Percentiles rank a stretch among this genome's conserved stretches.
Evolutionary conservation across 2,888 invertebrate species (phyloP).

Genomic region (Philopedon plagiatum): DNA sequence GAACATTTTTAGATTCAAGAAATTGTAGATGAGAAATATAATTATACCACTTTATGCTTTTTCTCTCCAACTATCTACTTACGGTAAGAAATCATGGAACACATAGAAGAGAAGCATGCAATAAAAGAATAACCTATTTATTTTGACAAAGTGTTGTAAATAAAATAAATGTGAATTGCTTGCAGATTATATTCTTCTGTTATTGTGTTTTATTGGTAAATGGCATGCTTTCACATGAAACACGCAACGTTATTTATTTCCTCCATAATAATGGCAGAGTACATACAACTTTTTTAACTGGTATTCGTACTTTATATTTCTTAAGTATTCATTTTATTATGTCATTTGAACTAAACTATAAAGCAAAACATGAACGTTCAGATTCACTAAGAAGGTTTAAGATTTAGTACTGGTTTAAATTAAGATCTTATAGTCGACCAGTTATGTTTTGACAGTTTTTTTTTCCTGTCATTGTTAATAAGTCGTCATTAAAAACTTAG

Average conservation of each 20-base stretch:
- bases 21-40: no score
- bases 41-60: no score
- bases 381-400: no score
- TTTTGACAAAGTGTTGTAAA: neutral
- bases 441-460: no score
- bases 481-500: no score
- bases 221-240: neutral
- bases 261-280: neutral
- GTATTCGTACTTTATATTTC: neutral
- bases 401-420: no score
- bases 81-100: no score
- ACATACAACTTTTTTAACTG: neutral
- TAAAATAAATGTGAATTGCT: neutral
- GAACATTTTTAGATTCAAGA: no score
- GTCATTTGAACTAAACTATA: neutral
- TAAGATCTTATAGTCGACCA: no score
- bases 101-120: no score
- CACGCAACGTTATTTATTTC: neutral
- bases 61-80: no score
- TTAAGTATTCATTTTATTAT: neutral
- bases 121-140: neutral
- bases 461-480: no score
- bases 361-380: neutral
- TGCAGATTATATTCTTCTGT: neutral
- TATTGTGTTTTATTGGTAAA: constrained; percentile 5